A percentile compares a stretch with the other conserved stretches of the same genome.
Evolutionary conservation across 2,797 vertebrate species (phyloP).

Genomic region (Hippocampus kuda): DNA sequence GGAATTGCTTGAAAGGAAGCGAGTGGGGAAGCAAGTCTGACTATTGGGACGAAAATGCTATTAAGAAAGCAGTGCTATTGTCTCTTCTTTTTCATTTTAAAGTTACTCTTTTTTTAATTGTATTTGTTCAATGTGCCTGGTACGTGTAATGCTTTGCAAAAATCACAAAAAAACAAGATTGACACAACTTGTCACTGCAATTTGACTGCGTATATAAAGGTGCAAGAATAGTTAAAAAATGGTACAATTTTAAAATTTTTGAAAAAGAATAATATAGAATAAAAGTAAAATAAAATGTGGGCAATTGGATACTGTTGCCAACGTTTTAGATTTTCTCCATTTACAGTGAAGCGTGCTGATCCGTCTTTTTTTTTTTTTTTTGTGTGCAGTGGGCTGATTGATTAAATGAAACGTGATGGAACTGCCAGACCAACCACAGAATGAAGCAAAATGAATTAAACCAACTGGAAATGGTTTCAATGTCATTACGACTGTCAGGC

Average conservation of each 20-base stretch:
- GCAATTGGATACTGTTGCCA: neutral
- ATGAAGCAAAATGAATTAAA: neutral
- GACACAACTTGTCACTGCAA: neutral
- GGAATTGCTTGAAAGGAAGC: too few relatives aligned
- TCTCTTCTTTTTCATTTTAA: too few relatives aligned
- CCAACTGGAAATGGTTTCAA: neutral
- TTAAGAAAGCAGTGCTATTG: too few relatives aligned
- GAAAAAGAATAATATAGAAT: neutral
- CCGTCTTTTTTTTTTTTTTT: neutral
- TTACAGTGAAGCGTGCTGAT: too few relatives aligned
- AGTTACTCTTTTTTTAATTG: too few relatives aligned
- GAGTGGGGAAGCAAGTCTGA: neutral
- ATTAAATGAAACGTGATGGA: neutral
- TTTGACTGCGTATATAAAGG: neutral
- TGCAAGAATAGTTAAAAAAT: neutral
- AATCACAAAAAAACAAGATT: neutral
- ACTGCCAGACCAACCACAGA: neutral
- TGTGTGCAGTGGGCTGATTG: neutral
- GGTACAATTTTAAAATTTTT: too few relatives aligned
- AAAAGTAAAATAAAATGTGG: neutral
- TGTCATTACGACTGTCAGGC: conserved; percentile 13
- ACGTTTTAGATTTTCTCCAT: neutral
- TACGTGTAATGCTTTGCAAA: neutral
- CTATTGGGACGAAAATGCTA: too few relatives aligned
- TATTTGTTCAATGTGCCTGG: too few relatives aligned